Evolutionary conservation across 2,797 vertebrate genomes (phyloP).

Genomic region (Chromobotia macracanthus): DNA sequence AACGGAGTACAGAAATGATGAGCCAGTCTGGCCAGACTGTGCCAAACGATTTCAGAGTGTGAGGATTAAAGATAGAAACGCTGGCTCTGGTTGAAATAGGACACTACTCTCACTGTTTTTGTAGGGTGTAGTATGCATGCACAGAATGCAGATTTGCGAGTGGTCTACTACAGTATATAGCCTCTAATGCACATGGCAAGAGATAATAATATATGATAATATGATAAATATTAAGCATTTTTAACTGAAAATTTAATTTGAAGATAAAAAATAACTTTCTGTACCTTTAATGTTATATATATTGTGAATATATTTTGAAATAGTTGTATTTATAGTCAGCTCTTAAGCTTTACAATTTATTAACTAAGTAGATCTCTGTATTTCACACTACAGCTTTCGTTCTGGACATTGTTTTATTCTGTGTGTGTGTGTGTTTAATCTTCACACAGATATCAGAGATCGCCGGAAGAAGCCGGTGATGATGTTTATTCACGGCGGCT

Average conservation of each 20-base stretch:
- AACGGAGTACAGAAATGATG: conserved; percentile 39
- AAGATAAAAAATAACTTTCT: not conserved
- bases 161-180: not conserved
- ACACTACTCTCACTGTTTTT: not conserved
- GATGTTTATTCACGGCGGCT: conserved; percentile 96
- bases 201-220: not conserved
- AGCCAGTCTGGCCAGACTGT: conserved; percentile 56
- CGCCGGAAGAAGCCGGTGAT: conserved; percentile 94
- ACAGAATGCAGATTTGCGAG: not conserved
- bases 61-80: not conserved
- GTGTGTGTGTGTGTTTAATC: conserved; percentile 26
- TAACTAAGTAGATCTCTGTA: too few species aligned
- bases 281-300: not conserved
- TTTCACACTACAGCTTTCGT: too few species aligned
- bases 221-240: not conserved
- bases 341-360: not conserved
- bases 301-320: not conserved
- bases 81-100: not conserved
- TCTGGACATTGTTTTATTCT: not conserved
- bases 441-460: conserved; percentile 87
- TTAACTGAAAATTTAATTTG: not conserved
- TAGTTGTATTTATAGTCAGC: not conserved
- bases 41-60: conserved; percentile 51
- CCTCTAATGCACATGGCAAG: not conserved
- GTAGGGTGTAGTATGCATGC: not conserved